Percentiles rank a stretch among this genome's conserved stretches.
These are phyloP conservation scores for Bombylius discolor DNA, from an alignment of 2,888 invertebrate species.

Conservation along the genomic window DNA sequence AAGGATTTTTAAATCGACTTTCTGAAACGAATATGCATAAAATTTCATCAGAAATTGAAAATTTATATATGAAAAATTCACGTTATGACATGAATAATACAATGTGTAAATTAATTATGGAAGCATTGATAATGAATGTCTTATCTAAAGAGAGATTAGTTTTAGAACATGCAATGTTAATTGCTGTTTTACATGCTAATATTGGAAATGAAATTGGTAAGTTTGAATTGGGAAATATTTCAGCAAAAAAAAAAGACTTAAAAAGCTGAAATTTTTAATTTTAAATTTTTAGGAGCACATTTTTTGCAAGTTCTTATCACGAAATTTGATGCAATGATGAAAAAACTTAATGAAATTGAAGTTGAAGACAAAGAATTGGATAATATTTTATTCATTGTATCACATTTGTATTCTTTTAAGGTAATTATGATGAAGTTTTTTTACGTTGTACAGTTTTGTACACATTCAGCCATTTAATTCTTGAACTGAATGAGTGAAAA, in stretches of 20 bases:
- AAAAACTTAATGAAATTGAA: slow-evolving; percentile 34
- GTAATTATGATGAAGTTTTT: slow-evolving; percentile 30
- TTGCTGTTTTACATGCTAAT: slow-evolving; percentile 77
- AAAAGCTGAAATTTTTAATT: neutral
- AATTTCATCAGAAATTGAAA: slow-evolving; percentile 66
- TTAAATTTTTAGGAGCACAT: slow-evolving; percentile 51
- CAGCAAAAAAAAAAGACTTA: too few relatives aligned
- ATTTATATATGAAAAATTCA: slow-evolving; percentile 63
- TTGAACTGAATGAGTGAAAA: too few relatives aligned
- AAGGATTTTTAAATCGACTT: slow-evolving; percentile 74
- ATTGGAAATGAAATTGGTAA: slow-evolving; percentile 80
- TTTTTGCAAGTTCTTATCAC: slow-evolving; percentile 64
- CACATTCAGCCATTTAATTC: too few relatives aligned
- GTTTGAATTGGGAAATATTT: too few relatives aligned
- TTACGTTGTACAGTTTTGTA: too few relatives aligned
- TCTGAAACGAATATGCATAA: slow-evolving; percentile 79
- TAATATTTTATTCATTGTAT: slow-evolving; percentile 63
- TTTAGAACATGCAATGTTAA: slow-evolving; percentile 70
- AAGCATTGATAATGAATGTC: slow-evolving; percentile 50
- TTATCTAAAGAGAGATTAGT: slow-evolving; percentile 60
- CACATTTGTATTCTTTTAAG: slow-evolving; percentile 80
- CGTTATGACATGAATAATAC: slow-evolving; percentile 72
- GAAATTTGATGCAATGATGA: slow-evolving; percentile 48
- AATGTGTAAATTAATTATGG: slow-evolving; percentile 53
- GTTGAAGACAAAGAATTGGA: slow-evolving; percentile 68